Percentiles rank a stretch among this genome's conserved stretches.
These are phyloP conservation scores for Eueides isabella DNA, from an alignment of 1,140 invertebrate species.

Conservation along the genomic window DNA sequence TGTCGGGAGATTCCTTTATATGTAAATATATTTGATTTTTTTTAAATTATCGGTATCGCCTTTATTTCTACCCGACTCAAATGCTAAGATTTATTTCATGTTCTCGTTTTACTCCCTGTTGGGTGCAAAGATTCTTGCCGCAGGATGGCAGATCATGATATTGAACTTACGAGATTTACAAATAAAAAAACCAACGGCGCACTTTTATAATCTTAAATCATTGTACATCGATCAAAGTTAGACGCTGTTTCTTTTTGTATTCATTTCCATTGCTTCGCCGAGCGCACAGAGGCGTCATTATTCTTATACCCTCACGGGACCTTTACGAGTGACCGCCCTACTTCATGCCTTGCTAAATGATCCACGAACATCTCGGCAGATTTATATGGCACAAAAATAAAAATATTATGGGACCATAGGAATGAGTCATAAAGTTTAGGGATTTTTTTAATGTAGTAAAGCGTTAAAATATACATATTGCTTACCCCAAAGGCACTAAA, in stretches of 20 bases:
- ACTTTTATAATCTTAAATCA: slow-evolving; percentile 31
- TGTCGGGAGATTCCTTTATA: slow-evolving; percentile 32
- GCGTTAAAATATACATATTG: slow-evolving; percentile 40
- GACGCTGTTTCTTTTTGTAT: slow-evolving; percentile 32
- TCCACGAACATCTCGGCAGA: slow-evolving; percentile 27
- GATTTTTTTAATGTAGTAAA: not conserved
- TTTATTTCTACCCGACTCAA: not conserved
- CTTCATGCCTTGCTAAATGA: slow-evolving; percentile 31
- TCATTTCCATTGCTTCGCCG: slow-evolving; percentile 27
- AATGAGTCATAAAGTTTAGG: not conserved
- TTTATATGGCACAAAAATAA: slow-evolving; percentile 9
- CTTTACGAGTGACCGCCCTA: slow-evolving; percentile 35
- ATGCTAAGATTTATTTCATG: slow-evolving; percentile 18
- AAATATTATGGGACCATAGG: not conserved
- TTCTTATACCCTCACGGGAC: slow-evolving; percentile 30
- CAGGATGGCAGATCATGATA: not conserved
- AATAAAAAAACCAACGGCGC: slow-evolving; percentile 13
- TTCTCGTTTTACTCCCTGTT: not conserved
- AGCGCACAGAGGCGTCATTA: slow-evolving; percentile 34
- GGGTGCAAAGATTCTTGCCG: not conserved
- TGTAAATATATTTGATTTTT: slow-evolving; percentile 27
- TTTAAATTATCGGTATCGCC: slow-evolving; percentile 21
- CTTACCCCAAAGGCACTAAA: slow-evolving; percentile 96
- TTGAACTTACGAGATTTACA: not conserved
- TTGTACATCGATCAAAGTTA: slow-evolving; percentile 21